Evolutionary conservation across 2,113 vertebrate species (phyloP).

Genomic region (Ceyx cyanopectus): DNA sequence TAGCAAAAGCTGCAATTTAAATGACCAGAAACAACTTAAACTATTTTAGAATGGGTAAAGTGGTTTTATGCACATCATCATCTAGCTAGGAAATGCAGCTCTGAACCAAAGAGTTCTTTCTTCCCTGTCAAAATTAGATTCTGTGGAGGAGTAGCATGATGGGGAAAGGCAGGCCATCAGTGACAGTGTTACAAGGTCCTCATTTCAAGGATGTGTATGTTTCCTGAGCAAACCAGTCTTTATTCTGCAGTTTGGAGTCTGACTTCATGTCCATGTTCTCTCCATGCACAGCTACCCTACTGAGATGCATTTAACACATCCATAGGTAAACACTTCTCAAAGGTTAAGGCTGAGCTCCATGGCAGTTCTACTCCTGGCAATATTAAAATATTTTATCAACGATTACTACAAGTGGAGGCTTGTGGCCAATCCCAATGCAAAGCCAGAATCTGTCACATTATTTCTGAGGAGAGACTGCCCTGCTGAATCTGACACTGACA

Average conservation of each 20-base stretch:
- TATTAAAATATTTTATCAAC: constrained; percentile 66
- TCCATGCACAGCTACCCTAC: constrained; percentile 27
- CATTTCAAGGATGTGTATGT: background rate
- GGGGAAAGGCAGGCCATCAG: background rate
- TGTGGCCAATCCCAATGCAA: constrained; percentile 60
- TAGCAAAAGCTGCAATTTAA: background rate
- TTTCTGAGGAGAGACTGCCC: constrained; percentile 36
- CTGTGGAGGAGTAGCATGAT: background rate
- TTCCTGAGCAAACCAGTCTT: constrained; percentile 4
- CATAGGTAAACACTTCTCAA: constrained; percentile 65
- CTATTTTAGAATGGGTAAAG: background rate
- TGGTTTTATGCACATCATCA: accelerated
- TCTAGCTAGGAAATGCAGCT: background rate
- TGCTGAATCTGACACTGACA: constrained; percentile 14
- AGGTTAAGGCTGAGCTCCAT: constrained; percentile 64
- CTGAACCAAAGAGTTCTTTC: background rate
- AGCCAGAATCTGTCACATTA: constrained; percentile 39
- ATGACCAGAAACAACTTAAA: background rate
- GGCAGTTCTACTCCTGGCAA: constrained; percentile 38
- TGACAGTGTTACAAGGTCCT: background rate
- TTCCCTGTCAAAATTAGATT: background rate
- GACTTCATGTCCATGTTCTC: constrained; percentile 23
- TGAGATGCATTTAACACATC: constrained; percentile 55
- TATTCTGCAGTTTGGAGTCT: constrained; percentile 30
- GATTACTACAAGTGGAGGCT: constrained; percentile 64